These are phyloP conservation scores for Mobula hypostoma DNA, from an alignment of 2,113 vertebrate genomes.

Conservation along the genomic window DNA sequence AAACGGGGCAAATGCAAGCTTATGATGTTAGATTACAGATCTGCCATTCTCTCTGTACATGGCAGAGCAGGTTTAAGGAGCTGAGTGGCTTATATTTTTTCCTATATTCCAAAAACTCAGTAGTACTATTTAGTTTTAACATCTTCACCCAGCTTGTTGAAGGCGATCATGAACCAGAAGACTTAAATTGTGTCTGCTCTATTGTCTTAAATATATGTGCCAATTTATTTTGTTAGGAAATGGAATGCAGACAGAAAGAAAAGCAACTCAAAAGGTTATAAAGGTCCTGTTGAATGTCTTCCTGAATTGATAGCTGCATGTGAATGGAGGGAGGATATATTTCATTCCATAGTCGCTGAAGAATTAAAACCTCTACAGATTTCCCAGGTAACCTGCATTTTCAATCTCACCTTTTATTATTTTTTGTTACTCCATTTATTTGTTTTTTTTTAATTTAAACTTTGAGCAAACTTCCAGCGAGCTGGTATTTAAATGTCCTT, in stretches of 20 bases:
- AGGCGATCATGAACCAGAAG: not conserved
- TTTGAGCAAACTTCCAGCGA: not conserved
- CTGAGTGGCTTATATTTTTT: not conserved
- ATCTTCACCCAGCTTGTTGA: conserved; percentile 43
- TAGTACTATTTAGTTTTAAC: conserved; percentile 41
- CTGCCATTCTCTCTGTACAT: not conserved
- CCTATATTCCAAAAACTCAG: not conserved
- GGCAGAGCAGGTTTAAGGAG: not conserved
- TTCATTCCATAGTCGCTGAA: conserved; percentile 64
- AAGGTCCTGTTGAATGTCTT: conserved; percentile 75
- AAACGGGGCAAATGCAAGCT: not conserved
- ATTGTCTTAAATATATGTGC: conserved; percentile 43
- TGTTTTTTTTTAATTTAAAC: not conserved
- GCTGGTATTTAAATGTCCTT: not conserved
- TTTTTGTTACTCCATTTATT: not conserved
- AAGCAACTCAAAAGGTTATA: conserved; percentile 47
- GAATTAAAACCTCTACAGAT: conserved; percentile 63
- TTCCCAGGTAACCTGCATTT: conserved; percentile 65
- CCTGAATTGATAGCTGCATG: conserved; percentile 85
- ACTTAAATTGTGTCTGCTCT: conserved; percentile 44
- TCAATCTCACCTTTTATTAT: not conserved
- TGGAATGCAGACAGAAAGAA: conserved; percentile 58
- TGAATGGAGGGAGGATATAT: conserved; percentile 68
- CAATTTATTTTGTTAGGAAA: conserved; percentile 59
- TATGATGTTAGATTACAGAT: not conserved